Conservation (phyloP, 2,888 invertebrate genomes). For the Agapostemon virescens region DNA sequence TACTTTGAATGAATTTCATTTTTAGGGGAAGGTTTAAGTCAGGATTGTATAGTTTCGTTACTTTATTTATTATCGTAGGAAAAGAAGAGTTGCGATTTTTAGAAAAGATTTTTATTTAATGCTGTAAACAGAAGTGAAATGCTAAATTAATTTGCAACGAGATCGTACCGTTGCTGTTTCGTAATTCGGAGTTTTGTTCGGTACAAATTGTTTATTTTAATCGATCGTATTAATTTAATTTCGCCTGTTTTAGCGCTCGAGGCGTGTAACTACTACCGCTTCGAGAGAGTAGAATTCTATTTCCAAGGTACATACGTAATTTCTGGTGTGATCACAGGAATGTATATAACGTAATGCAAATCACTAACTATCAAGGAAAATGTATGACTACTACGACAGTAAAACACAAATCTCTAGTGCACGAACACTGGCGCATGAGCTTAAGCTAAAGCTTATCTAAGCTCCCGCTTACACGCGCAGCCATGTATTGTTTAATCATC, state of each 20-base stretch:
- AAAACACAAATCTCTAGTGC: constrained; percentile 58
- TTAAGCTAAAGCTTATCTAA: constrained; percentile 65
- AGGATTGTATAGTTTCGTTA: too few species aligned
- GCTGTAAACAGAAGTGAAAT: background rate
- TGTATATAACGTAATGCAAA: constrained; percentile 41
- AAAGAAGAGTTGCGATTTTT: background rate
- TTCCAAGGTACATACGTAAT: constrained; percentile 3
- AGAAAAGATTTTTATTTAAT: background rate
- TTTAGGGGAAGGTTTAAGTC: background rate
- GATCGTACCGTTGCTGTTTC: background rate
- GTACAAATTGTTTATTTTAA: background rate
- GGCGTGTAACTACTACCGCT: background rate
- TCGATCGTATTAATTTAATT: background rate
- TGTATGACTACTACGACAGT: constrained; percentile 53
- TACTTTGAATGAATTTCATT: background rate
- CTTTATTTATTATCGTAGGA: too few species aligned
- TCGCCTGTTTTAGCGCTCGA: background rate
- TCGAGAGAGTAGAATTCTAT: background rate
- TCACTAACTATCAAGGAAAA: constrained; percentile 50
- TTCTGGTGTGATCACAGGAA: constrained; percentile 10
- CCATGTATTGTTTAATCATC: constrained; percentile 66
- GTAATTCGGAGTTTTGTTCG: background rate
- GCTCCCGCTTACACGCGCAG: constrained; percentile 59
- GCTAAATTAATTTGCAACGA: too few species aligned
- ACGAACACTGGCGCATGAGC: constrained; percentile 55